A percentile compares a stretch with the other conserved stretches of the same genome.
Evolutionary conservation across 2,888 invertebrate genomes (phyloP).

Genomic region (Caenorhabditis sp.): DNA sequence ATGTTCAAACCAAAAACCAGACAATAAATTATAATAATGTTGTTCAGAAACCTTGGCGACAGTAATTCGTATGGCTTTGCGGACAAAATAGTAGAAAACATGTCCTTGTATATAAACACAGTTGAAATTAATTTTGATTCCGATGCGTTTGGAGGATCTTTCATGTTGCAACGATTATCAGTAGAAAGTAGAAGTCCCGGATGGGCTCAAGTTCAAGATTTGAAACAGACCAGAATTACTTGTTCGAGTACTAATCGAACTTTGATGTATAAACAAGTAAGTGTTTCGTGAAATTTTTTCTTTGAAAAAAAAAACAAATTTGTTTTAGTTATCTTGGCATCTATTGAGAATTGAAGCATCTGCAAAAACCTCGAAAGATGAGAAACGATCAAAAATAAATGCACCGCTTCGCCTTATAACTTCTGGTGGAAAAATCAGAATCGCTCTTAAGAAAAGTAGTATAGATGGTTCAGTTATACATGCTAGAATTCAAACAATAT

Average conservation of each 20-base stretch:
- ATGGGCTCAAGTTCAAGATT: slow-evolving; percentile 83
- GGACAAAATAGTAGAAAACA: slow-evolving; percentile 88
- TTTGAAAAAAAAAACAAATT: background rate
- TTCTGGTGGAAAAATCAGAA: slow-evolving; percentile 90
- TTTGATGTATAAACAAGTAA: slow-evolving; percentile 87
- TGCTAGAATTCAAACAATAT: slow-evolving; percentile 86
- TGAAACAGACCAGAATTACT: slow-evolving; percentile 89
- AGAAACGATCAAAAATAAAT: slow-evolving; percentile 57
- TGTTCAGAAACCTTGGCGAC: slow-evolving; percentile 36
- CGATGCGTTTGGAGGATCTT: slow-evolving; percentile 91
- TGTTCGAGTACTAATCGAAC: slow-evolving; percentile 87
- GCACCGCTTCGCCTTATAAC: slow-evolving; percentile 86
- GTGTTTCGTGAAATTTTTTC: too few species aligned
- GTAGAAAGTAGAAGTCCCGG: slow-evolving; percentile 92
- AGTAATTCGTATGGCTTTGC: slow-evolving; percentile 80
- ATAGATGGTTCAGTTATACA: slow-evolving; percentile 91
- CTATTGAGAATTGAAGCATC: slow-evolving; percentile 78
- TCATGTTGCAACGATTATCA: slow-evolving; percentile 91
- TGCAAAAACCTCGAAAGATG: slow-evolving; percentile 47
- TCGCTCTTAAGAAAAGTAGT: slow-evolving; percentile 87
- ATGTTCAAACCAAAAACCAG: background rate
- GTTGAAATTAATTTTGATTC: slow-evolving; percentile 92
- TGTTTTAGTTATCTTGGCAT: slow-evolving; percentile 84
- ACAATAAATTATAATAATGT: background rate
- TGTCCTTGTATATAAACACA: slow-evolving; percentile 92